Base-by-base conservation (phyloP, 2,888 invertebrate genomes). In the Syrista parreyssii region DNA sequence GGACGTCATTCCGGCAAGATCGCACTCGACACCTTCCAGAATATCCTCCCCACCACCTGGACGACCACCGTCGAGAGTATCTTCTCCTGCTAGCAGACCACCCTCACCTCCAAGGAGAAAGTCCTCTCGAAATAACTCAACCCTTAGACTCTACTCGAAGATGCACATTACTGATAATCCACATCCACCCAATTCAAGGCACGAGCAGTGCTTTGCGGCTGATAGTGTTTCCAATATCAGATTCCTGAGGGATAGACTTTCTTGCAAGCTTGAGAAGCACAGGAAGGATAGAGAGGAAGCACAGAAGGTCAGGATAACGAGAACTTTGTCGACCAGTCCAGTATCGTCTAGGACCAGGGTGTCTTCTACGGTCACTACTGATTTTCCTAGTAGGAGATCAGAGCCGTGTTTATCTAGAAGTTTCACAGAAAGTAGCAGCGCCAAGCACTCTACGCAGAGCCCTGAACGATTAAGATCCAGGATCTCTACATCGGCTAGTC, bases 31-130 rank as follows among this genome's bases (percentile, higher is more conserved):
- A 6, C 68, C 79, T 30, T 76, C 80, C 32, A 79, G 75, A 40
- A 76, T 77, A 55, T 74, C 79, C n/a, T 79, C 79, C 36, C 80
- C 82, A 12, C 79, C 78, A 32, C 77, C 83, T 3, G 82, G 79
- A 69, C 78, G 80, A 74, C 82, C 81, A 30, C 78, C 78, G 35
- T 78, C 82, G 31, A 82, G 82, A 33, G 36, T 76, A 4, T 76
- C 81, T 12, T 82, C 82, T 9, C 77, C 88, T 84, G 76, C 88
- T 91, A 12, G 85, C 33, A 88, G 92, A 85, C 94, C 96, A 30
- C 96, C 96, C 0, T 95, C 95, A 1, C 95, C 96, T 23, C 97
- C 97, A 0, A 93, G 94, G 89, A 93, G 97, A 84, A 94, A 94
- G 82, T 97, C 97, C 0, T 97, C 97, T 0, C 94, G 94, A 85